Percentiles rank a stretch among this genome's conserved stretches.
Conservation (phyloP, 1,140 invertebrate genomes). For the Zaprionus capensis region DNA sequence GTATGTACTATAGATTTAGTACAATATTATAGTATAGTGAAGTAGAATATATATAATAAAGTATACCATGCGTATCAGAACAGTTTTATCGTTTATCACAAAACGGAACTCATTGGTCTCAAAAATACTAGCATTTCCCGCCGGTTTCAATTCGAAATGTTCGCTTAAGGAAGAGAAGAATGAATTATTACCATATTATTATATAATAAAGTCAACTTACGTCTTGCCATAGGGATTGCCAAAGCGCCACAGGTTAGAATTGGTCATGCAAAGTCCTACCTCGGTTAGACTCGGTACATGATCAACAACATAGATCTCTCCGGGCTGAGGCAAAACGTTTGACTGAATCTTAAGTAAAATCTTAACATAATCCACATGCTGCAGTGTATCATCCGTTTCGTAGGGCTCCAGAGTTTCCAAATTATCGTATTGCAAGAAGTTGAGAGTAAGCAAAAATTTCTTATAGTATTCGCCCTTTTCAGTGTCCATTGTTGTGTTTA, state of each 20-base stretch:
- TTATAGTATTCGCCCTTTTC: conserved; percentile 45
- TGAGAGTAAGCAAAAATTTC: conserved; percentile 55
- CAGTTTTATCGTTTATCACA: neutral
- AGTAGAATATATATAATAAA: neutral
- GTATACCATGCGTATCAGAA: conserved; percentile 8
- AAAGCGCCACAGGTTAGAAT: conserved; percentile 53
- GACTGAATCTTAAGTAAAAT: conserved; percentile 46
- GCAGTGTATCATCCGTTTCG: conserved; percentile 58
- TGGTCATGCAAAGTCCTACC: conserved; percentile 67
- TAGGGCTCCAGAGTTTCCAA: conserved; percentile 54
- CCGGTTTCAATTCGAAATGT: conserved; percentile 7
- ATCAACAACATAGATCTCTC: neutral
- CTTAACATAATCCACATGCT: conserved; percentile 49
- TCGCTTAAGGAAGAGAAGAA: conserved; percentile 2
- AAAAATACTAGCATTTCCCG: conserved; percentile 46
- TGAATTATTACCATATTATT: neutral
- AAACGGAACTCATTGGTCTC: conserved; percentile 38
- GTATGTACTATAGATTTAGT: conserved; percentile 47
- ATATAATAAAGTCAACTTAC: conserved; percentile 29
- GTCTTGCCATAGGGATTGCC: conserved; percentile 60
- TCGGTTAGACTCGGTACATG: conserved; percentile 64
- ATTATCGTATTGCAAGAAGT: conserved; percentile 52
- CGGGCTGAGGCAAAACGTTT: neutral
- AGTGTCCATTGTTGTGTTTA: conserved; percentile 3
- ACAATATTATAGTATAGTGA: neutral